Percentiles rank a stretch among this genome's conserved stretches.
Evolutionary conservation across 2,888 invertebrate species (phyloP).

Genomic region (Megaustenia siamemsis): DNA sequence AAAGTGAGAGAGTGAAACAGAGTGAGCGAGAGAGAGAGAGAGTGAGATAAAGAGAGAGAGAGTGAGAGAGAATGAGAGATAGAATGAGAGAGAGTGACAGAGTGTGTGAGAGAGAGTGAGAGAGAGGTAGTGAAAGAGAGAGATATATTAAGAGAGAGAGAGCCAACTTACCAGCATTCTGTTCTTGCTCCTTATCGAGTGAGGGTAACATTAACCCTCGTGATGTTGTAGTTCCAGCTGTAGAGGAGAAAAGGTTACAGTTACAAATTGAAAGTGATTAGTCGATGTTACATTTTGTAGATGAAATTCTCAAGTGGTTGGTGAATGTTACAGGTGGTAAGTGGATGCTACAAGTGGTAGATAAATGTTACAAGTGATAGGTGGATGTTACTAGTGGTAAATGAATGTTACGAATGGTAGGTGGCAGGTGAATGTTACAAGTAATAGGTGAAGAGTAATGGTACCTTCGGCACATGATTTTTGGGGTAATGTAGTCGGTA

Average conservation of each 20-base stretch:
- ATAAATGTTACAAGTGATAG: too few species aligned
- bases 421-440: too few species aligned
- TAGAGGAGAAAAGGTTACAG: not conserved
- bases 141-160: not conserved
- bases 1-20: not conserved
- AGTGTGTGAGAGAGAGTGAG: not conserved
- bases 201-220: not conserved
- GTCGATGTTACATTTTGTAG: too few species aligned
- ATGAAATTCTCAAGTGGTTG: too few species aligned
- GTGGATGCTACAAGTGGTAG: too few species aligned
- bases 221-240: not conserved
- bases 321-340: too few species aligned
- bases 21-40: not conserved
- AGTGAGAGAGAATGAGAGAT: not conserved
- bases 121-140: not conserved
- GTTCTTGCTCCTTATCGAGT: not conserved
- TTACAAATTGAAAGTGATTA: too few species aligned
- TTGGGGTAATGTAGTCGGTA: too few species aligned
- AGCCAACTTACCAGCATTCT: conserved; percentile 12
- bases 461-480: too few species aligned
- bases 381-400: too few species aligned
- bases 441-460: too few species aligned
- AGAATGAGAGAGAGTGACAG: not conserved
- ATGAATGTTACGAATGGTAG: too few species aligned
- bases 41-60: not conserved